Conservation (phyloP, 2,113 vertebrate species). For the Phrynosoma platyrhinos region DNA sequence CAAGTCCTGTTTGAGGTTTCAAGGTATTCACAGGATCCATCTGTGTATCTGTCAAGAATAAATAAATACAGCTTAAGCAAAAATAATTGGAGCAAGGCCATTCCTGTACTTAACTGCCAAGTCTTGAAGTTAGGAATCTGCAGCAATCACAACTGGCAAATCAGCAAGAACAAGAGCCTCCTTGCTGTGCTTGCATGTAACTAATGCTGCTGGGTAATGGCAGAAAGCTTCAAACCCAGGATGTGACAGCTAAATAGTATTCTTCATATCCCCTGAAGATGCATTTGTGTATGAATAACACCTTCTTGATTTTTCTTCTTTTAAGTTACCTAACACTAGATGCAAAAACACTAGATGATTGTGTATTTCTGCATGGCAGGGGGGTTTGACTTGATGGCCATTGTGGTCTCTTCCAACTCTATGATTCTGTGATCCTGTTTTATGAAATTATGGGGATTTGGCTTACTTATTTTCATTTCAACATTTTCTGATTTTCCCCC, state of each 20-base stretch:
- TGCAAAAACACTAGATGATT: neutral
- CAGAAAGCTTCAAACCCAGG: neutral
- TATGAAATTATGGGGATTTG: neutral
- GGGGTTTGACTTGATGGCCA: no score
- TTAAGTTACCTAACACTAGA: neutral
- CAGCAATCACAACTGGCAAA: neutral
- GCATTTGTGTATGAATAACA: neutral
- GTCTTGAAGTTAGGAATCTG: constrained; percentile 15
- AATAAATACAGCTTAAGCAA: neutral
- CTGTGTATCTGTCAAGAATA: constrained; percentile 12
- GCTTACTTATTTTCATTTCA: no score
- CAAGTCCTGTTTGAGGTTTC: constrained; percentile 27
- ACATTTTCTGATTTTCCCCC: no score
- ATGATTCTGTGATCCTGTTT: no score
- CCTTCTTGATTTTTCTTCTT: neutral
- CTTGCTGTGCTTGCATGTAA: neutral
- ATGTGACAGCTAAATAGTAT: neutral
- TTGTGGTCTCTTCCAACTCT: no score
- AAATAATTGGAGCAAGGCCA: constrained; percentile 18
- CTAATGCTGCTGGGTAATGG: neutral
- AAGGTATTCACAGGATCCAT: constrained; percentile 15
- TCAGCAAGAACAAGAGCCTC: neutral
- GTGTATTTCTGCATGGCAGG: no score
- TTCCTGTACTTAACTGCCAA: constrained; percentile 11
- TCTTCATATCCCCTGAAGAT: neutral